These are phyloP conservation scores for Thalassoma bifasciatum DNA, from an alignment of 2,113 vertebrate genomes.

Conservation along the genomic window DNA sequence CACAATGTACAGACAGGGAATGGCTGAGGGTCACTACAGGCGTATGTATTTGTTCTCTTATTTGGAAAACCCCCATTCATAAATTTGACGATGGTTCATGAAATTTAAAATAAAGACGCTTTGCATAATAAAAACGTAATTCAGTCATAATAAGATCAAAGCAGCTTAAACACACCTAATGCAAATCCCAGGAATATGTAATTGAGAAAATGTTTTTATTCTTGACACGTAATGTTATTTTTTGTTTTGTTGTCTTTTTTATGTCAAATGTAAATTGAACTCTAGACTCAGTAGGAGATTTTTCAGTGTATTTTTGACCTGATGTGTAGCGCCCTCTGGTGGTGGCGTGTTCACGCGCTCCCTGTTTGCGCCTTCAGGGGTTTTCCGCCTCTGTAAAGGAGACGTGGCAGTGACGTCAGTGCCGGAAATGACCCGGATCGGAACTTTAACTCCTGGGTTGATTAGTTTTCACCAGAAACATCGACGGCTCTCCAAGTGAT, in stretches of 20 bases:
- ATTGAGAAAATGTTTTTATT: neutral
- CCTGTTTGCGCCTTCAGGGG: neutral
- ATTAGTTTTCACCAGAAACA: constrained; percentile 48
- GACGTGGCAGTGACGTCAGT: constrained; percentile 85
- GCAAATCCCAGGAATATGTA: neutral
- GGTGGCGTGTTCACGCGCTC: neutral
- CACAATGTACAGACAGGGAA: neutral
- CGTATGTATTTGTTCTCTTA: neutral
- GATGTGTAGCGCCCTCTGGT: constrained; percentile 45
- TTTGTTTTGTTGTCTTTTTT: too few species aligned
- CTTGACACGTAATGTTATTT: neutral
- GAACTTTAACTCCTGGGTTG: constrained; percentile 75
- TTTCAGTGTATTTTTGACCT: neutral
- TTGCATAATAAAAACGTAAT: neutral
- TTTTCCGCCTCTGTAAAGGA: constrained; percentile 39
- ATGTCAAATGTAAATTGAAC: too few species aligned
- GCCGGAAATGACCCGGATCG: constrained; percentile 82
- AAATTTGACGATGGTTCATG: neutral
- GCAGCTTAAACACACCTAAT: neutral
- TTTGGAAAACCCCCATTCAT: neutral
- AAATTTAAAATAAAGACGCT: neutral
- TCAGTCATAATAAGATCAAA: neutral
- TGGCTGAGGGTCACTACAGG: neutral
- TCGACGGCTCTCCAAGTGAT: constrained; percentile 48
- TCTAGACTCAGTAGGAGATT: too few species aligned